Percentiles rank a stretch among this genome's conserved stretches.
phyloP scores from a whole-genome alignment of 2,888 invertebrate species.

The Aphrophora alni region DNA sequence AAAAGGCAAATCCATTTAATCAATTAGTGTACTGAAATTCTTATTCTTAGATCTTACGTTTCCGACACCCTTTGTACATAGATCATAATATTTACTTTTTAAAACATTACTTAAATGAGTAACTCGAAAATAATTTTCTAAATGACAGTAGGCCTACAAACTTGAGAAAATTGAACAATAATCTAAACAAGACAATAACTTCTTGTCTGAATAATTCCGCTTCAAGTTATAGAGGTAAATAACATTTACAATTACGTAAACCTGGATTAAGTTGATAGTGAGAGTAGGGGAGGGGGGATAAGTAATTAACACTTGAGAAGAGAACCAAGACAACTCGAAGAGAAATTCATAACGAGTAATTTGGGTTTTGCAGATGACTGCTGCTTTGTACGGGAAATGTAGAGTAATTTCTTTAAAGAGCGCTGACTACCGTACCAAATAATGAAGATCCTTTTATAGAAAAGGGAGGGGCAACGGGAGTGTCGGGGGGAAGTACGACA shows the following conservation, averaged over 20 bases:
- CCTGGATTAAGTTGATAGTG: neutral
- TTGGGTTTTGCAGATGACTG: constrained; percentile 40
- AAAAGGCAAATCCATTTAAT: no score
- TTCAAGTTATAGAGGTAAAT: neutral
- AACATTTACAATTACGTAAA: neutral
- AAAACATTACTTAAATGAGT: no score
- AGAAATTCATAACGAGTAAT: constrained; percentile 6
- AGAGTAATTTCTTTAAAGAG: constrained; percentile 32
- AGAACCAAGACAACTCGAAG: constrained; percentile 13
- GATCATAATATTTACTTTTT: no score
- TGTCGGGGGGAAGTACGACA: neutral
- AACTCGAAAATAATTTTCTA: neutral
- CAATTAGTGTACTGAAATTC: no score
- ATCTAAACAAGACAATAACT: neutral
- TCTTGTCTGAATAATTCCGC: neutral
- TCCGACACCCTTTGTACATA: no score
- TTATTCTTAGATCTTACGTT: no score
- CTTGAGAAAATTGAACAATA: neutral
- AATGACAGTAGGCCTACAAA: neutral
- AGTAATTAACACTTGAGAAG: constrained; percentile 40
- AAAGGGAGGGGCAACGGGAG: neutral
- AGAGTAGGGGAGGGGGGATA: constrained; percentile 10
- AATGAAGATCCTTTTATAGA: neutral
- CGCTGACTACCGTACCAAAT: neutral
- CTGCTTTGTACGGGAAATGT: constrained; percentile 6